phyloP scores from a whole-genome alignment of 2,888 invertebrate species.

The Capitulum mitella region DNA sequence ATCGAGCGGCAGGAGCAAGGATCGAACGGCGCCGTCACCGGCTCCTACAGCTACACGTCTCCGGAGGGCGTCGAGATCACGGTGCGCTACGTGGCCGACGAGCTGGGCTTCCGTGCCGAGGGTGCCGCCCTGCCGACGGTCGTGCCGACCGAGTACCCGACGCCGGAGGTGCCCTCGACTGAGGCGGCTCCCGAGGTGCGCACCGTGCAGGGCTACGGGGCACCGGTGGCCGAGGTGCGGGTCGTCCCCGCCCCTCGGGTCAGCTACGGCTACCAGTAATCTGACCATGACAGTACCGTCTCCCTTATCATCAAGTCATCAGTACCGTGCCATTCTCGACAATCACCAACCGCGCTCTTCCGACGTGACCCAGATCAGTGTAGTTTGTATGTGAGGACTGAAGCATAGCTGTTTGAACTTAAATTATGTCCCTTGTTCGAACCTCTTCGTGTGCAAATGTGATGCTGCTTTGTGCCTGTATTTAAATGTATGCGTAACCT shows the following conservation, averaged over 20 bases:
- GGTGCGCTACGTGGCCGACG: not conserved
- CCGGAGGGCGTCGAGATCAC: not conserved
- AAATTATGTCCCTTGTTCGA: no score
- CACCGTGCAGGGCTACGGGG: not conserved
- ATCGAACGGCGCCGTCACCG: not conserved
- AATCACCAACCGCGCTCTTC: no score
- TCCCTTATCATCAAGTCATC: no score
- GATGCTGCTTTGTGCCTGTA: no score
- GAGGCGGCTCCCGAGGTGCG: not conserved
- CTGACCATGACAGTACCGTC: no score
- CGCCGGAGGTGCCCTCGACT: not conserved
- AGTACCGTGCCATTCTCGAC: no score
- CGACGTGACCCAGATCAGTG: no score
- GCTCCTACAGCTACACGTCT: not conserved
- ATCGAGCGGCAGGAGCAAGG: not conserved
- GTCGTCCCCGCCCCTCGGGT: not conserved
- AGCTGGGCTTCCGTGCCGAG: not conserved
- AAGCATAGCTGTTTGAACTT: no score
- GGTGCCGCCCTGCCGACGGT: not conserved
- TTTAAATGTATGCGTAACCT: no score
- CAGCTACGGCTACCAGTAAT: not conserved
- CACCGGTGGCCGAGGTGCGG: not conserved
- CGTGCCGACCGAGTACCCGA: slow-evolving; percentile 10
- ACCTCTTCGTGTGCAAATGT: no score
- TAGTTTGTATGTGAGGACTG: no score